These are phyloP conservation scores for Stigmatopora nigra DNA, from an alignment of 2,113 vertebrate genomes.

Conservation along the genomic window DNA sequence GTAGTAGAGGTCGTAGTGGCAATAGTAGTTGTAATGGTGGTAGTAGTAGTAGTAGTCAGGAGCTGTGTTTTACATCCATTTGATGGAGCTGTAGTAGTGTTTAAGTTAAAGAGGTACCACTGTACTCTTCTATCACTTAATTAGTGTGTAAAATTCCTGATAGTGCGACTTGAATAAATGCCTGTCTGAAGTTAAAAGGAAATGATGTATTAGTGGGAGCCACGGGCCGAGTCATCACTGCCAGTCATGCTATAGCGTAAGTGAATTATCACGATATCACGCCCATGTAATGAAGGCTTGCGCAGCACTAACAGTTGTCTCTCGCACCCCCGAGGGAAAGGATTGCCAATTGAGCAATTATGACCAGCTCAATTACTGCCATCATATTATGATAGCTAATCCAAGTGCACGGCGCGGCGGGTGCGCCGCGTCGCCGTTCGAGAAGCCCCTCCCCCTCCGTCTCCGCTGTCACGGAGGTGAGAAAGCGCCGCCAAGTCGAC, in stretches of 20 bases:
- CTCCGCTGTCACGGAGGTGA: conserved; percentile 60
- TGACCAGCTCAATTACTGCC: conserved; percentile 75
- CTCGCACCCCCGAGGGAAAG: conserved; percentile 61
- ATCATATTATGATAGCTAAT: conserved; percentile 73
- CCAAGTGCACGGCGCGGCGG: conserved; percentile 53
- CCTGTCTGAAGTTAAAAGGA: neutral
- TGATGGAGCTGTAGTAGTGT: too few relatives aligned
- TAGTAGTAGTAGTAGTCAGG: too few relatives aligned
- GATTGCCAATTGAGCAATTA: conserved; percentile 70
- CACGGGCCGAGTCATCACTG: conserved; percentile 21
- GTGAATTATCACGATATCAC: conserved; percentile 60
- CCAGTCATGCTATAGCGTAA: conserved; percentile 39
- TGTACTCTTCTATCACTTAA: too few relatives aligned
- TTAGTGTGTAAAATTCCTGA: too few relatives aligned
- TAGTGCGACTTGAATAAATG: neutral
- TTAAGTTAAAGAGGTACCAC: too few relatives aligned
- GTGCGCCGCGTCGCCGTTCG: conserved; percentile 51
- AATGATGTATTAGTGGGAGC: neutral
- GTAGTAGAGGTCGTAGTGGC: too few relatives aligned
- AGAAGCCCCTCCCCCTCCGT: neutral
- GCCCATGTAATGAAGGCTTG: conserved; percentile 60
- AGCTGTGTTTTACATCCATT: too few relatives aligned
- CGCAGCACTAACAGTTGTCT: conserved; percentile 51
- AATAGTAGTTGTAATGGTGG: too few relatives aligned
- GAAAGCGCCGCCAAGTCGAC: conserved; percentile 61